Evolutionary conservation across 2,113 vertebrate genomes (phyloP), one percentile per base, ranked within the genome.

Genomic region (Tragelaphus strepsiceros): DNA sequence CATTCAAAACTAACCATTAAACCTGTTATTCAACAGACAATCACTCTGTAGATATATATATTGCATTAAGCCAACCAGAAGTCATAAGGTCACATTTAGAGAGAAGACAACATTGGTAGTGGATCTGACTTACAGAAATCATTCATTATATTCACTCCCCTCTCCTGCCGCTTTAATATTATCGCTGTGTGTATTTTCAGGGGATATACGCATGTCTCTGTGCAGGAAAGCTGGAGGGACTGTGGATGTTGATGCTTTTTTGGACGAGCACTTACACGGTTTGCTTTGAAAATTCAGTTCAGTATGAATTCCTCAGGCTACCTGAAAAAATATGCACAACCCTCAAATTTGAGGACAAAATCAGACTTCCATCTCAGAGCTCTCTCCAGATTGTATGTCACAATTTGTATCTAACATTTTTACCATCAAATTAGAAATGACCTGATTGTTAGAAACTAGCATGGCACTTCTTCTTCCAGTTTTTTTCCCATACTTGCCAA

Each of bases 261-360:
- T n/a, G 51, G 74, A 67, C 21, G 90, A 86, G 21, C 1, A 43
- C 10, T 88, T 91, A 28, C 0, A 78, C 16, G 6, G 22, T 83
- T 93, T 91, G 58, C 67, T 95, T 26, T 74, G 85, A 92, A 93
- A 96, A 94, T 35, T 90, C 43, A 78, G 5, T 85, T 96, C 35
- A 78, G 26, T 74, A 62, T 88, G 39, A 91, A 77, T 91, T 86
- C 30, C 3, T 51, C n/a, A 46, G 22, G 61, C 30, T 59, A 30
- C 35, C 15, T 58, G 35, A 56, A 88, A 59, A 74, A 91, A 81
- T 35, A 71, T 8, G 21, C 30, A 54, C 4, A 56, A 43, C 8
- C 10, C 30, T 91, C n/a, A 82, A 83, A 88, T 58, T 54, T 32
- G 28, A 62, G 13, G n/a, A 15, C 46, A 91, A 95, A 93, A 81